Evolutionary conservation across 2,888 invertebrate species (phyloP), one percentile per base, ranked within the genome.

Genomic region (Slavum lentiscoides): DNA sequence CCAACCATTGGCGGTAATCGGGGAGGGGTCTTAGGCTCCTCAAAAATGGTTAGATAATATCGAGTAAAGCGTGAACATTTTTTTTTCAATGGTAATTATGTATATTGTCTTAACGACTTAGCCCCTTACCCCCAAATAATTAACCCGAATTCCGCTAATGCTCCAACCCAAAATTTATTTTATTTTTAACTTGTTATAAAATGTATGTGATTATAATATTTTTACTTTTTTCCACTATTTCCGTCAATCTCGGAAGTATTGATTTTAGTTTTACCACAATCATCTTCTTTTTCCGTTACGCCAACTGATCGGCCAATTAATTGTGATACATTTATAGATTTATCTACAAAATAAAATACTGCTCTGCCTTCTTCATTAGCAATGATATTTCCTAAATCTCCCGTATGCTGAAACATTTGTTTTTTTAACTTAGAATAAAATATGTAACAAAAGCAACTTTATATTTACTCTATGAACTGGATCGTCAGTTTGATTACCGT

Each of bases 241-340:
- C 92, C 92, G 85, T 92, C 89, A 8, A 90, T 84, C 70, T 87
- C 88, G 1, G 92, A 92, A 2, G 85, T 85, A 0, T 87, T 85
- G 15, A 86, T 86, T 5, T 84, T 68, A 0, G 91, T 91, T 74
- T 85, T 85, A 0, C 92, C 92, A 3, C 90, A 85, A 85, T 92
- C 92, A 84, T 92, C 91, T 0, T 86, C 84, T 0, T 88, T 85
- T 83, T 90, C 90, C 0, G 92, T 91, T 7, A 96, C 88, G 0
- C 93, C 93, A 67, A 95, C 87, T 0, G 95, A 92, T 74, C 95
- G 89, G 0, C 94, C 94, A 83, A 94, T 92, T 58, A 94, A 89
- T 73, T 93, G 92, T 84, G 89, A 88, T 67, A 96, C 90, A 86
- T 93, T 90, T 13, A 94, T 83, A 30, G 89, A 84, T 11, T 85